Evolutionary conservation across 92 coral and sea anemone genomes (phyloP).

Genomic region (Porites rus): DNA sequence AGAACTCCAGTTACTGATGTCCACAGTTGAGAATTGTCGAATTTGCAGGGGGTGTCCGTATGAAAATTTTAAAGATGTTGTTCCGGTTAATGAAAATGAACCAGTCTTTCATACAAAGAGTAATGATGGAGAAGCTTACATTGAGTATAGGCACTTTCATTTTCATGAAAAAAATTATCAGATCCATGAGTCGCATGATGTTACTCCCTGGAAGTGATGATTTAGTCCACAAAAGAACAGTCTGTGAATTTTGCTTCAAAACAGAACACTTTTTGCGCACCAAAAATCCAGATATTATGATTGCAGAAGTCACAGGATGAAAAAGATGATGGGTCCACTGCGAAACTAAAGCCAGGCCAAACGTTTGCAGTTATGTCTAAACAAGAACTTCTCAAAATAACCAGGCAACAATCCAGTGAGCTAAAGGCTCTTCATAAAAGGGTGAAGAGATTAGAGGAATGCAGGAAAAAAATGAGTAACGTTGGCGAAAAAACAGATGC

Average conservation of each 20-base stretch:
- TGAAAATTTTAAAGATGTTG: neutral
- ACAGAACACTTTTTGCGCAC: slow-evolving; percentile 50
- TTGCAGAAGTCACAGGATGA: slow-evolving; percentile 11
- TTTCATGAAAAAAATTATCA: slow-evolving; percentile 49
- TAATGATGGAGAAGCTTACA: neutral
- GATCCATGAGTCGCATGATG: slow-evolving; percentile 35
- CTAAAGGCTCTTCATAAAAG: slow-evolving; percentile 44
- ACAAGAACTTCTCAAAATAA: slow-evolving; percentile 35
- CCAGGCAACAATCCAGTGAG: slow-evolving; percentile 51
- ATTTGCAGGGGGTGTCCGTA: neutral
- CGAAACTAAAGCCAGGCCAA: neutral
- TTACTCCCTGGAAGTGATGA: slow-evolving; percentile 57
- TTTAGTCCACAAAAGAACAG: slow-evolving; percentile 27
- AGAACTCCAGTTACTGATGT: neutral
- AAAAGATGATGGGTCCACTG: neutral
- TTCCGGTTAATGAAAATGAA: neutral
- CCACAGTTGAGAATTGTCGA: neutral
- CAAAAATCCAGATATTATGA: slow-evolving; percentile 44
- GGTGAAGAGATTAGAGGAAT: slow-evolving; percentile 44
- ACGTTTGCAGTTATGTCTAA: slow-evolving; percentile 61
- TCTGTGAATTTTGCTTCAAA: slow-evolving; percentile 43
- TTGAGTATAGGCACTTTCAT: neutral
- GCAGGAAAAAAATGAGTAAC: neutral
- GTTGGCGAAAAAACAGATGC: neutral
- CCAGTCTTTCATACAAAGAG: neutral